A percentile compares a stretch with the other conserved stretches of the same genome.
These are phyloP conservation scores for Callionymus lyra DNA, from an alignment of 2,113 vertebrate species.

Conservation along the genomic window DNA sequence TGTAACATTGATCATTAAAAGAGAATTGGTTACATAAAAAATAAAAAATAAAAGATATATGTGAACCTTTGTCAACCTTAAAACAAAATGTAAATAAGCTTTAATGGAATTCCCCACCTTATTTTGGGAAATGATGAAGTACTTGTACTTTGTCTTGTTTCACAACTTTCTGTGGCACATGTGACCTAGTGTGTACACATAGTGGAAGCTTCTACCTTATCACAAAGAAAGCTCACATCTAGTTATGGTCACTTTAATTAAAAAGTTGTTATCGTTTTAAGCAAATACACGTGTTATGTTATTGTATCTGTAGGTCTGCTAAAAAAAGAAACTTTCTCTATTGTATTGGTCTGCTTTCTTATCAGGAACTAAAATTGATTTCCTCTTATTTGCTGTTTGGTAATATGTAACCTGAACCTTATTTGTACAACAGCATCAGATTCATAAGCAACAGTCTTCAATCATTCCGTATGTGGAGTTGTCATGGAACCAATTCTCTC, in stretches of 20 bases:
- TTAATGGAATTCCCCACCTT: background rate
- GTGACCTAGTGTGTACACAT: conserved; percentile 16
- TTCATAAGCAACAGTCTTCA: conserved; percentile 1
- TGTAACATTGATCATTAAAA: no score
- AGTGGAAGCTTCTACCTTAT: background rate
- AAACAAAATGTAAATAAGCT: conserved; percentile 15
- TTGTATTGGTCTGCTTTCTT: background rate
- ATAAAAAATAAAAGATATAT: no score
- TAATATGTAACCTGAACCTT: conserved; percentile 51
- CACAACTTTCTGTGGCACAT: conserved; percentile 16
- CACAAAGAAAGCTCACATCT: background rate
- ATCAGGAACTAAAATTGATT: conserved; percentile 29
- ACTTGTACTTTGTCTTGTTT: conserved; percentile 34
- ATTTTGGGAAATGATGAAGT: conserved; percentile 52
- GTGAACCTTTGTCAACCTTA: background rate
- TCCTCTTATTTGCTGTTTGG: conserved; percentile 40
- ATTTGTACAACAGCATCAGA: conserved; percentile 5
- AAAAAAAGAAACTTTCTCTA: no score
- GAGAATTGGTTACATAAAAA: no score
- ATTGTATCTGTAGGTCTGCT: no score
- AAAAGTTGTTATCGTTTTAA: no score
- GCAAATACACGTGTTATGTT: no score
- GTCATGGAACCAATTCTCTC: conserved; percentile 34
- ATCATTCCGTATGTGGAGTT: background rate
- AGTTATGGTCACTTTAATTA: no score